Percentiles rank a stretch among this genome's conserved stretches.
Evolutionary conservation across 2,888 invertebrate species (phyloP).

Genomic region (Cactoblastis cactorum): DNA sequence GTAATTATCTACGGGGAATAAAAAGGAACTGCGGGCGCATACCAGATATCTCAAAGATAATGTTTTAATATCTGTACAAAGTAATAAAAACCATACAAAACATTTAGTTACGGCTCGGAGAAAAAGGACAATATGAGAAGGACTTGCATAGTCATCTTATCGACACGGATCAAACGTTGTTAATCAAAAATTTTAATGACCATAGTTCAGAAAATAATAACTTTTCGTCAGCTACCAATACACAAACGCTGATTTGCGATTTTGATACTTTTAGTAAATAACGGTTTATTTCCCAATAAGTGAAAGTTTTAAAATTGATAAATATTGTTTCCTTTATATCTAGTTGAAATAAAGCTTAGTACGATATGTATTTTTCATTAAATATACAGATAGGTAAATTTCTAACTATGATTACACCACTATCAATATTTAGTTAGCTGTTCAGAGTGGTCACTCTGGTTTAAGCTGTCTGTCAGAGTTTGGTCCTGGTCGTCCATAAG

Average conservation of each 20-base stretch:
- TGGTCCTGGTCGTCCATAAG: too few relatives aligned
- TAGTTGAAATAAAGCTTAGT: too few relatives aligned
- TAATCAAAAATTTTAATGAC: conserved; percentile 80
- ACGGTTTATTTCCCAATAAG: neutral
- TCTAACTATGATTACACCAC: too few relatives aligned
- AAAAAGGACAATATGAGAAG: conserved; percentile 60
- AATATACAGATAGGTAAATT: too few relatives aligned
- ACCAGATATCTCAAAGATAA: conserved; percentile 54
- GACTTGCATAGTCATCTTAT: conserved; percentile 71
- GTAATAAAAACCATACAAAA: conserved; percentile 62
- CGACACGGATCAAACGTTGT: conserved; percentile 76
- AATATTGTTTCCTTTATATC: too few relatives aligned
- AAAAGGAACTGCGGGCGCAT: conserved; percentile 44
- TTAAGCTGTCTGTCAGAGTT: too few relatives aligned
- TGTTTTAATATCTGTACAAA: conserved; percentile 61
- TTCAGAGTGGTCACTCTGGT: too few relatives aligned
- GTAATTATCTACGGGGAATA: conserved; percentile 20
- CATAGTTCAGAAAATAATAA: conserved; percentile 78
- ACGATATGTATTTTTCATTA: too few relatives aligned
- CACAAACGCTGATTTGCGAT: conserved; percentile 24
- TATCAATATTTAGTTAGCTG: too few relatives aligned
- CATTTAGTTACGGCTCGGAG: conserved; percentile 69
- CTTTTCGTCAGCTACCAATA: conserved; percentile 62
- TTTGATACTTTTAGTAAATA: conserved; percentile 46
- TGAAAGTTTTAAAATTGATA: too few relatives aligned